These are phyloP conservation scores for Nemoura dubitans DNA, from an alignment of 2,888 invertebrate species.

Conservation along the genomic window DNA sequence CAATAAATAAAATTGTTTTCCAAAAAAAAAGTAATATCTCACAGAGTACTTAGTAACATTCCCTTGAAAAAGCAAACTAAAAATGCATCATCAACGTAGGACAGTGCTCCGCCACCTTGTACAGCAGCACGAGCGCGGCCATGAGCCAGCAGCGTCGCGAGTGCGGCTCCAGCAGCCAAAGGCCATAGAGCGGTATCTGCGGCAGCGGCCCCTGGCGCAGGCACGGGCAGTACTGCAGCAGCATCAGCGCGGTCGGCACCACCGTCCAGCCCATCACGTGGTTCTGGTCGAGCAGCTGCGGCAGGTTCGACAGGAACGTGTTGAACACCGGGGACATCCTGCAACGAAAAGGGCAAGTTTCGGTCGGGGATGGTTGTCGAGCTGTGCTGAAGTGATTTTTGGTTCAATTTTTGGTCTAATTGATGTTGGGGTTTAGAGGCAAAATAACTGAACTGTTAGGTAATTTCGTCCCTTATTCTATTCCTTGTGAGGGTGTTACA, in stretches of 20 bases:
- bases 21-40: too few species aligned
- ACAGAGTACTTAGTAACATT: too few species aligned
- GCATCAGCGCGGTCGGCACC: conserved; percentile 81
- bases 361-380: too few species aligned
- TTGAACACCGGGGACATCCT: conserved; percentile 95
- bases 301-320: conserved; percentile 92
- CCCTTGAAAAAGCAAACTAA: too few species aligned
- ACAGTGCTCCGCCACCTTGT: conserved; percentile 74
- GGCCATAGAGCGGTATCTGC: conserved; percentile 78
- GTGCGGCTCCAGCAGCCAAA: conserved; percentile 89
- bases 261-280: conserved; percentile 91
- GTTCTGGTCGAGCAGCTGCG: conserved; percentile 95
- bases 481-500: too few species aligned
- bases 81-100: background rate
- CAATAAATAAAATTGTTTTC: too few species aligned
- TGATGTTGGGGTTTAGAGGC: too few species aligned
- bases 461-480: too few species aligned
- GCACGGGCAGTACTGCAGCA: conserved; percentile 85
- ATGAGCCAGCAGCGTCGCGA: conserved; percentile 92
- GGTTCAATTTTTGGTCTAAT: too few species aligned
- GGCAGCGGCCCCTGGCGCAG: conserved; percentile 69
- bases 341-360: conserved; percentile 51
- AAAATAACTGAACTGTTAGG: too few species aligned
- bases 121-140: conserved; percentile 90
- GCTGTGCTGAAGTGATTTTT: too few species aligned